Evolutionary conservation across 2,888 invertebrate genomes (phyloP).

Genomic region (Rhagophthalmus giganteus): DNA sequence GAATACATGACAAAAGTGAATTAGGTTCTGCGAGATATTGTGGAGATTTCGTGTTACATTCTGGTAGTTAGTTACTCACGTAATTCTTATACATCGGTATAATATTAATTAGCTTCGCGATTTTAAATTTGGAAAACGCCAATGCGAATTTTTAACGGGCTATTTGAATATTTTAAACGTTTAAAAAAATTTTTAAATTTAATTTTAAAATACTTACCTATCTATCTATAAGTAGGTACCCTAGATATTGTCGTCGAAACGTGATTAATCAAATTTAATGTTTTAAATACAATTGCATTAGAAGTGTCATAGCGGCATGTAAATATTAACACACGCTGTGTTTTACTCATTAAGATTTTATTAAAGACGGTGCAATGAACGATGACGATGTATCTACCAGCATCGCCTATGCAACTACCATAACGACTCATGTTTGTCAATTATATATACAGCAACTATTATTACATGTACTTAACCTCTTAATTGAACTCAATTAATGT

Average conservation of each 20-base stretch:
- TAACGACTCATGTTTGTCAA: constrained; percentile 23
- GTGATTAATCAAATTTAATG: constrained; percentile 2
- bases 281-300: constrained; percentile 1
- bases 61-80: constrained; percentile 7
- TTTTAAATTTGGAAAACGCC: too few species aligned
- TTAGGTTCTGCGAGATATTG: constrained; percentile 32
- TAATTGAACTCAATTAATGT: constrained; percentile 52
- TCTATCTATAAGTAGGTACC: too few species aligned
- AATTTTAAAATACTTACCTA: too few species aligned
- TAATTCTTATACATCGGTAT: constrained; percentile 3
- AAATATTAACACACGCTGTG: constrained; percentile 32
- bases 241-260: too few species aligned
- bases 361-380: constrained; percentile 39
- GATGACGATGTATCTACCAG: constrained; percentile 33
- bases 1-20: constrained; percentile 38
- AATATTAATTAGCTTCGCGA: not conserved
- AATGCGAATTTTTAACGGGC: too few species aligned
- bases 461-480: constrained; percentile 53
- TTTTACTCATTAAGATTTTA: constrained; percentile 34
- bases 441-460: constrained; percentile 47
- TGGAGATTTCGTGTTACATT: constrained; percentile 19
- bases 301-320: constrained; percentile 26
- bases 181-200: too few species aligned
- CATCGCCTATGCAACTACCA: constrained; percentile 35
- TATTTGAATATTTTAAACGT: too few species aligned